Percentiles rank a stretch among this genome's conserved stretches.
These are phyloP conservation scores for Hycleus phaleratus DNA, from an alignment of 1,140 invertebrate genomes.

Conservation along the genomic window DNA sequence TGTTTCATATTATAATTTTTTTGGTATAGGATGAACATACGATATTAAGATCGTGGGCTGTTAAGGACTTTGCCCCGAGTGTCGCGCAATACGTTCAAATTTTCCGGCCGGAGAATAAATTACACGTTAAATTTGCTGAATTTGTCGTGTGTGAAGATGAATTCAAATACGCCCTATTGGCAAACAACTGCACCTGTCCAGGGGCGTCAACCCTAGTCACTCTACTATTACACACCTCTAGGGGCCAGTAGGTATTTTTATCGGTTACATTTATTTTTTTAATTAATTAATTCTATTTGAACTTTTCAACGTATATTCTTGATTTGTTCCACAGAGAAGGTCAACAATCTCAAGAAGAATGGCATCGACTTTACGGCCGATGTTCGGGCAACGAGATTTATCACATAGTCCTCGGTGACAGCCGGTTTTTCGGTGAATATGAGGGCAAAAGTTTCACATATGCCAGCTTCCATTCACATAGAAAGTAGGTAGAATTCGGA, in stretches of 20 bases:
- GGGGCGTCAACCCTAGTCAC: constrained; percentile 95
- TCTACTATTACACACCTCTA: constrained; percentile 87
- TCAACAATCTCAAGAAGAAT: constrained; percentile 92
- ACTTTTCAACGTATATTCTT: background rate
- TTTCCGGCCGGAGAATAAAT: constrained; percentile 94
- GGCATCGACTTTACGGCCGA: constrained; percentile 93
- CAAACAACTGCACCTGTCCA: constrained; percentile 96
- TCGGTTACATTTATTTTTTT: background rate
- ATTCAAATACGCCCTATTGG: constrained; percentile 93
- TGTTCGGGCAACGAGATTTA: constrained; percentile 99
- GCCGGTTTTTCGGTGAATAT: constrained; percentile 95
- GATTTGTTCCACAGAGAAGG: constrained; percentile 66
- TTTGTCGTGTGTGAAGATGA: constrained; percentile 97
- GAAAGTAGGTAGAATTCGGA: constrained; percentile 67
- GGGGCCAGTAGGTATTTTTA: constrained; percentile 77
- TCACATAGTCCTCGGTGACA: constrained; percentile 90
- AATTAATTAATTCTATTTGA: too few species aligned
- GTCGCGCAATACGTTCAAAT: constrained; percentile 98
- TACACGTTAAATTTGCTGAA: constrained; percentile 97
- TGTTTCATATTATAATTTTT: constrained; percentile 3
- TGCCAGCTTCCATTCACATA: constrained; percentile 95
- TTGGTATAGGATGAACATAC: constrained; percentile 82
- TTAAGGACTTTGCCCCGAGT: constrained; percentile 93
- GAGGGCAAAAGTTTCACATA: constrained; percentile 98
- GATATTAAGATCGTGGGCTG: constrained; percentile 94